These are phyloP conservation scores for Schlechtendalia chinensis DNA, from an alignment of 1,140 invertebrate genomes.

Conservation along the genomic window DNA sequence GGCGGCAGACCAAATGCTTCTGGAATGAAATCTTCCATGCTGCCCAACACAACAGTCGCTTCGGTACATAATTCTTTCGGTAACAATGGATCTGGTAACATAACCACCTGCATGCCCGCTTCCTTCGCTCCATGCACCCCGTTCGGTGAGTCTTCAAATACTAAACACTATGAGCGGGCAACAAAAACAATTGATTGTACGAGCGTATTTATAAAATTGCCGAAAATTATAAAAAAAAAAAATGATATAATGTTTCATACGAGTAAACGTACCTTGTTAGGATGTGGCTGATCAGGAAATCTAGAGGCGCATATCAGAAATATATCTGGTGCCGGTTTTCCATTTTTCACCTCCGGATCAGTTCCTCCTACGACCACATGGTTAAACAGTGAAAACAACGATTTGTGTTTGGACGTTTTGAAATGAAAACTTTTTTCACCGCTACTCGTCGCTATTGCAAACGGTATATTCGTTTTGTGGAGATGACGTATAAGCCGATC, in stretches of 20 bases:
- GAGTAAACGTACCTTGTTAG: slow-evolving; percentile 61
- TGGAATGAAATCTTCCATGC: slow-evolving; percentile 78
- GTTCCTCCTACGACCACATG: slow-evolving; percentile 81
- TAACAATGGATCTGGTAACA: slow-evolving; percentile 76
- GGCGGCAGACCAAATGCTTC: slow-evolving; percentile 82
- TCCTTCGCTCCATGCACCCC: slow-evolving; percentile 76
- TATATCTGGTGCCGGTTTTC: slow-evolving; percentile 92
- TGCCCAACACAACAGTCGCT: slow-evolving; percentile 72
- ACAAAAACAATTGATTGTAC: slow-evolving; percentile 1
- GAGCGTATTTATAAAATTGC: no score
- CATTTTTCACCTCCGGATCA: slow-evolving; percentile 76
- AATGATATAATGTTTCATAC: no score
- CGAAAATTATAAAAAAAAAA: no score
- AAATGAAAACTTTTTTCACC: slow-evolving; percentile 31
- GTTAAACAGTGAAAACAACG: slow-evolving; percentile 66
- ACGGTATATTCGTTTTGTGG: slow-evolving; percentile 73
- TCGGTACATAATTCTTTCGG: slow-evolving; percentile 63
- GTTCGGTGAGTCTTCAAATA: slow-evolving; percentile 91
- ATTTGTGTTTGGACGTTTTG: slow-evolving; percentile 43
- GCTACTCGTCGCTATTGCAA: slow-evolving; percentile 79
- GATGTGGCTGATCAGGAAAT: slow-evolving; percentile 72
- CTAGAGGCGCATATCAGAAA: slow-evolving; percentile 81
- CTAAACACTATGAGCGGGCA: slow-evolving; percentile 69
- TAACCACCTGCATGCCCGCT: slow-evolving; percentile 86
- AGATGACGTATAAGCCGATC: slow-evolving; percentile 79